Evolutionary conservation across 2,888 invertebrate species (phyloP).

Genomic region (Sinodicranocentrus sp.): DNA sequence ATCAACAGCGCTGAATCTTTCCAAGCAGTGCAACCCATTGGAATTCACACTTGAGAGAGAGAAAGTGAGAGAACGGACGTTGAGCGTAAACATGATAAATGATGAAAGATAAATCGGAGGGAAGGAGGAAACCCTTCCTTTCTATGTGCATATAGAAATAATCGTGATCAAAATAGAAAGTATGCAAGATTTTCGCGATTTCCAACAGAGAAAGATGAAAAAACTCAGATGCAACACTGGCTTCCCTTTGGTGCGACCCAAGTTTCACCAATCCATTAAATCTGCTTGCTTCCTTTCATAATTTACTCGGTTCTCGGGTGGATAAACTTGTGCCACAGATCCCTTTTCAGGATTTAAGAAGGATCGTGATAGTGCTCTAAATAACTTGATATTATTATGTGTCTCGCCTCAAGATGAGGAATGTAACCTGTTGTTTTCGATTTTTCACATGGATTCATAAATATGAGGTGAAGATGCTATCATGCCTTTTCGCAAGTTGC

Average conservation of each 20-base stretch:
- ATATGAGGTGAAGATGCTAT: too few relatives aligned
- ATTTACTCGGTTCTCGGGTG: too few relatives aligned
- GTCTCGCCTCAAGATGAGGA: too few relatives aligned
- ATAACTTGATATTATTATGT: too few relatives aligned
- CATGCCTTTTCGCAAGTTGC: too few relatives aligned
- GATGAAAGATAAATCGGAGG: slow-evolving; percentile 8
- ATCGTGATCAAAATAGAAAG: slow-evolving; percentile 13
- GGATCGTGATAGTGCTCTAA: too few relatives aligned
- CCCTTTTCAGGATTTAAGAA: too few relatives aligned
- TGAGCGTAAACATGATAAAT: slow-evolving; percentile 15
- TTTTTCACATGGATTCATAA: too few relatives aligned
- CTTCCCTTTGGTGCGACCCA: neutral
- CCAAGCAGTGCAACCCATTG: neutral
- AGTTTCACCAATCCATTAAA: neutral
- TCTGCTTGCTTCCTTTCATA: neutral
- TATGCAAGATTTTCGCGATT: neutral
- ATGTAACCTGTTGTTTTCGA: too few relatives aligned
- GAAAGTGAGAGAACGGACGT: neutral
- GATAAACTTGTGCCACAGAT: too few relatives aligned
- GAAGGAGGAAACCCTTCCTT: neutral
- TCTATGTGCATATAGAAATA: neutral
- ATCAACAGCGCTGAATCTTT: neutral
- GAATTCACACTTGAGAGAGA: neutral
- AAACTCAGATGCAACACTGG: neutral
- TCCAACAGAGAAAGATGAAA: neutral